Percentiles rank a stretch among this genome's conserved stretches.
Conservation (phyloP, 2,888 invertebrate genomes). For the Philereme transversata region DNA sequence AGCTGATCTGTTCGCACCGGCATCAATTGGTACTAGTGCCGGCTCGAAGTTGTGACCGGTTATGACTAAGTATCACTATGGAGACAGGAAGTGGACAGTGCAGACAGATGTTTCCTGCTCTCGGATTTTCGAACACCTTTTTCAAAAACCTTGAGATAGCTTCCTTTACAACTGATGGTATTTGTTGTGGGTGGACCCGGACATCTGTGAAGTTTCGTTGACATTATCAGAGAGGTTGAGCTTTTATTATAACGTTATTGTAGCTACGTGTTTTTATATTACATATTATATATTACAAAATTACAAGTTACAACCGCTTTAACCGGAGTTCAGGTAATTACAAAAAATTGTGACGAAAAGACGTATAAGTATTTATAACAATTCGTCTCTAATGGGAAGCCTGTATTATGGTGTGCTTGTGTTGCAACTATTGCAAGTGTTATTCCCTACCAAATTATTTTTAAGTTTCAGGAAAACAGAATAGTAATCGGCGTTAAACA, state of each 20-base stretch:
- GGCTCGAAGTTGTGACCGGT: constrained; percentile 45
- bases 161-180: constrained; percentile 35
- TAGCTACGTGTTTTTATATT: too few species aligned
- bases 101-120: constrained; percentile 60
- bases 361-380: too few species aligned
- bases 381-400: too few species aligned
- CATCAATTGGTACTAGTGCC: constrained; percentile 9
- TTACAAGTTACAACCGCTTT: too few species aligned
- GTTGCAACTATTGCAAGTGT: too few species aligned
- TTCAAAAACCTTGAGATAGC: constrained; percentile 46
- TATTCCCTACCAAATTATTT: too few species aligned
- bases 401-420: too few species aligned
- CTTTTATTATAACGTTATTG: not conserved
- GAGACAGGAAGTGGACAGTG: constrained; percentile 56
- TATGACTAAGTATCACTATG: constrained; percentile 44
- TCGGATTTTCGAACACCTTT: constrained; percentile 52
- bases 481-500: too few species aligned
- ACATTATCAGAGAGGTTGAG: not conserved
- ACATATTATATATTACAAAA: too few species aligned
- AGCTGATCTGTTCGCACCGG: constrained; percentile 43
- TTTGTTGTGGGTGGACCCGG: constrained; percentile 1
- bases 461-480: too few species aligned
- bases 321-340: too few species aligned
- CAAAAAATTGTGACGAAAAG: too few species aligned
- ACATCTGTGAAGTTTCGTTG: constrained; percentile 8